A percentile compares a stretch with the other conserved stretches of the same genome.
phyloP scores from a whole-genome alignment of 2,113 vertebrate genomes.

The Poeciliopsis turrubarensis region DNA sequence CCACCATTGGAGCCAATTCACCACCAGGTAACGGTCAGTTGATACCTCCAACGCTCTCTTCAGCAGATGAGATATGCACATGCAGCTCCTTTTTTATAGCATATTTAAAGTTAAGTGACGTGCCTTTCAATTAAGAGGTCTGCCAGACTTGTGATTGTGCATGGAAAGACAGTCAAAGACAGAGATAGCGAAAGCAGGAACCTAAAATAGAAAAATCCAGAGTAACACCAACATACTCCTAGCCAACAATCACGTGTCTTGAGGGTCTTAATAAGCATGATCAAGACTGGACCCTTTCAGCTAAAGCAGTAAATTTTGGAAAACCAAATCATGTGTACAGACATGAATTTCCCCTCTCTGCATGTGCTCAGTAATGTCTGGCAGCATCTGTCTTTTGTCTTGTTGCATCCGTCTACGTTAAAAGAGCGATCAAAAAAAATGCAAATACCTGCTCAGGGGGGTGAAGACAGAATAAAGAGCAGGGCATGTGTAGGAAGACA shows the following conservation, averaged over 20 bases:
- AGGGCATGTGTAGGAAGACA: background rate
- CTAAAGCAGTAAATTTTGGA: conserved; percentile 30
- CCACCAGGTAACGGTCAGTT: too few relatives aligned
- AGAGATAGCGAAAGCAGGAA: conserved; percentile 20
- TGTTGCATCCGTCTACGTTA: conserved; percentile 31
- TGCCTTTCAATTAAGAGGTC: conserved; percentile 72
- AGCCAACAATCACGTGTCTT: conserved; percentile 37
- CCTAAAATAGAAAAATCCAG: conserved; percentile 25
- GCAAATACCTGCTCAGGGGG: conserved; percentile 28
- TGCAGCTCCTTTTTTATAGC: conserved; percentile 25
- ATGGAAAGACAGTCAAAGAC: conserved; percentile 21
- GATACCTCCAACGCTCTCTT: too few relatives aligned
- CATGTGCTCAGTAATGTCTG: conserved; percentile 37
- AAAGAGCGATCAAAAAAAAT: conserved; percentile 53
- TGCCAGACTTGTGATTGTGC: conserved; percentile 50
- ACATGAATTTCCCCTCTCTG: conserved; percentile 31
- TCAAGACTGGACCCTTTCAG: conserved; percentile 39
- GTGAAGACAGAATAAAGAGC: background rate
- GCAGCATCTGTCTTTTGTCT: conserved; percentile 29
- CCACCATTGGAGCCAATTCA: too few relatives aligned
- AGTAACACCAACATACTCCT: conserved; percentile 23
- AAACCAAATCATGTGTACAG: conserved; percentile 51
- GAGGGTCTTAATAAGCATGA: conserved; percentile 50
- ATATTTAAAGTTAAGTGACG: conserved; percentile 42
- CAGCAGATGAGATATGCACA: conserved; percentile 1